Percentiles rank a stretch among this genome's conserved stretches.
Evolutionary conservation across 92 coral and sea anemone species (phyloP).

Genomic region (Palythoa heliodiscus): DNA sequence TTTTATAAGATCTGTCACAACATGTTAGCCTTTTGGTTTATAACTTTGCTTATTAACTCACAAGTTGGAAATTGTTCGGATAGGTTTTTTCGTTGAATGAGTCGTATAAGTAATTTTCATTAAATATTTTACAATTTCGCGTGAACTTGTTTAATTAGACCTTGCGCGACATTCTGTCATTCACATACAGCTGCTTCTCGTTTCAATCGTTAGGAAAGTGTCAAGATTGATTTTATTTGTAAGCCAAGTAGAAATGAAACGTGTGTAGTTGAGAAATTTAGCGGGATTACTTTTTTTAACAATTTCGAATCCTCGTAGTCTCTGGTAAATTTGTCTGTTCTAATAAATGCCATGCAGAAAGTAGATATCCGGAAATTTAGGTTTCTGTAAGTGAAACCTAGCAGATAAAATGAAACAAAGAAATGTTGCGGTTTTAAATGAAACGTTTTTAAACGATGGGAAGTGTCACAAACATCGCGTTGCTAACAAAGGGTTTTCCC

Average conservation of each 20-base stretch:
- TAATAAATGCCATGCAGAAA: neutral
- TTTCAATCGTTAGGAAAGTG: neutral
- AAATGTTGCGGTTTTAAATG: neutral
- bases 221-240: neutral
- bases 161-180: neutral
- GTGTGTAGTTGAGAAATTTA: neutral
- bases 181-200: neutral
- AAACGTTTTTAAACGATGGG: neutral
- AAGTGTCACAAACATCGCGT: neutral
- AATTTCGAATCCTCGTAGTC: neutral
- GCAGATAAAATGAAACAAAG: neutral
- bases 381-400: neutral
- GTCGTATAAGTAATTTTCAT: neutral
- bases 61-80: neutral
- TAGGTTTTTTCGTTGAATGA: neutral
- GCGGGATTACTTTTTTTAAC: neutral
- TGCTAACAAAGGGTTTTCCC: constrained; percentile 11
- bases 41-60: constrained; percentile 4
- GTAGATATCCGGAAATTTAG: neutral
- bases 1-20: constrained; percentile 3
- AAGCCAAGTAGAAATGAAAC: neutral
- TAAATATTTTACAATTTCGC: neutral
- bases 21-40: constrained; percentile 17
- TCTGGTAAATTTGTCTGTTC: neutral
- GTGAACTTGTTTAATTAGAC: neutral